Base-by-base conservation (phyloP, 2,113 vertebrate species). In the Microcebus tavaratra region DNA sequence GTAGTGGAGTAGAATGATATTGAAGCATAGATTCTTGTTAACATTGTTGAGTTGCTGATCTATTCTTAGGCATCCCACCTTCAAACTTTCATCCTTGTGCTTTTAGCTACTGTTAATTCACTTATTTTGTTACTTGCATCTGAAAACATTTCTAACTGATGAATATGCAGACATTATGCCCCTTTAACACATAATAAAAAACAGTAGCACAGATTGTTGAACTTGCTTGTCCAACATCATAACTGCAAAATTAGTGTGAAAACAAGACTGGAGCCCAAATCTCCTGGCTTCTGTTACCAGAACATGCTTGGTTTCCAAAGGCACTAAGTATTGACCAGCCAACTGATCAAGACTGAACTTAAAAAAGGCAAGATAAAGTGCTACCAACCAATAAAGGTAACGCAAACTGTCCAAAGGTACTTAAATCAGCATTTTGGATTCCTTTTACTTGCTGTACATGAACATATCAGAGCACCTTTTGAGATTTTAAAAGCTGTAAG, bases 401-500 rank as follows among this genome's bases (percentile, higher is more conserved):
- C 5, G 20, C 18, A 72, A 65, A 39, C 7, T 65, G 9, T 50
- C 55, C 29, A 87, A 81, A 92, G 11, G 50, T 39, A 53, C 29
- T 83, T 59, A 89, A 39, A 42, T 85, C 13, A 70, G 18, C 45
- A 34, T 13, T 65, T 21, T 50, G 31, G 8, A 45, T 31, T 88
- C 18, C n/a, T 57, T 39, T 36, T 55, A 59, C n/a, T 84, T 78
- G 27, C 29, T 61, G 12, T 25, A 8, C 2, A 1, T 14, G 29
- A 42, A 2, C 12, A 14, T 31, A 14, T 25, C n/a, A 80, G 14
- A 79, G 21, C 68, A 92, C 14, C 10, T 83, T 70, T 39, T 83
- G 83, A 97, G n/a, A 21, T 70, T 94, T 95, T 91, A 63, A 91
- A 94, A 45, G n/a, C 6, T 34, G 5, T 48, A 48, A 21, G 21